Percentiles rank a stretch among this genome's conserved stretches.
Evolutionary conservation across 2,797 vertebrate species (phyloP).

Genomic region (Amniataba percoides): DNA sequence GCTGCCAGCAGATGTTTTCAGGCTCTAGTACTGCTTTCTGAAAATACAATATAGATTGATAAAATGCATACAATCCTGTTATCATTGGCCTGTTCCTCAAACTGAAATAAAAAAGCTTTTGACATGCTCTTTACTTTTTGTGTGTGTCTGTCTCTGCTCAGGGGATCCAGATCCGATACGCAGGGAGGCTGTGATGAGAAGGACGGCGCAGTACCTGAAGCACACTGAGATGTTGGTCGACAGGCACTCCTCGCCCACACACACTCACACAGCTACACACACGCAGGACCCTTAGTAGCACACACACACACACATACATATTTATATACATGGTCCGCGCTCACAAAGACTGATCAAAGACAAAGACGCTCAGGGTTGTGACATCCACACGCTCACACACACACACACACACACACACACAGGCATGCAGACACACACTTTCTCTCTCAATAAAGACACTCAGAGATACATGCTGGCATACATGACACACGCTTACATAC

Average conservation of each 20-base stretch:
- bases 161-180: slow-evolving; percentile 86
- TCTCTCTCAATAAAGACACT: background rate
- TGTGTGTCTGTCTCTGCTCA: slow-evolving; percentile 56
- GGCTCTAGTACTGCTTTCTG: too few species aligned
- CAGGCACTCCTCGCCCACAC: slow-evolving; percentile 72
- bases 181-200: slow-evolving; percentile 88
- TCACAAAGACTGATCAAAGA: slow-evolving; percentile 17
- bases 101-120: too few species aligned
- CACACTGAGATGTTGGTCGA: slow-evolving; percentile 88
- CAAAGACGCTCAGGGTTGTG: slow-evolving; percentile 56
- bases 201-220: slow-evolving; percentile 88
- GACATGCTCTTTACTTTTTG: too few species aligned
- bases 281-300: slow-evolving; percentile 47
- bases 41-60: too few species aligned
- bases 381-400: background rate
- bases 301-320: slow-evolving; percentile 31
- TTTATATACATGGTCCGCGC: background rate
- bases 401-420: background rate
- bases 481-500: background rate
- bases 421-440: background rate
- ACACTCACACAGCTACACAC: slow-evolving; percentile 59
- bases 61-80: too few species aligned
- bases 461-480: background rate
- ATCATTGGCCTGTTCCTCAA: too few species aligned
- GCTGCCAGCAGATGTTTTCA: slow-evolving; percentile 40